A percentile compares a stretch with the other conserved stretches of the same genome.
Evolutionary conservation across 2,888 invertebrate genomes (phyloP).

Genomic region (Leptopilina myrica): DNA sequence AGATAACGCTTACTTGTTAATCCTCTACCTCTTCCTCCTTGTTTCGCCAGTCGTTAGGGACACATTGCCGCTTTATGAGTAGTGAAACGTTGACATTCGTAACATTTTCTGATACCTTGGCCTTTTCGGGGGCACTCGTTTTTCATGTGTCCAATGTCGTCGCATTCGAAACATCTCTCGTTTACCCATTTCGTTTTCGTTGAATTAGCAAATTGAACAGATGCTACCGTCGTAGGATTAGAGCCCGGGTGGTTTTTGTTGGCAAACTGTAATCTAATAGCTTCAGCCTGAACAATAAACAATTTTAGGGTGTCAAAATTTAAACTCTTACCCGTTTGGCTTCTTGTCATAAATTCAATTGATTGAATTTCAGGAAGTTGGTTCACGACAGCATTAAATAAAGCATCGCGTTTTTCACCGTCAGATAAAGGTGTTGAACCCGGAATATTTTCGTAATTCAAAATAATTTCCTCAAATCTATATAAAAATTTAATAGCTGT

Average conservation of each 20-base stretch:
- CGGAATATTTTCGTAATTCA: constrained; percentile 47
- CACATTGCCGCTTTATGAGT: constrained; percentile 30
- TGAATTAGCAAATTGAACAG: constrained; percentile 1
- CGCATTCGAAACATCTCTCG: constrained; percentile 48
- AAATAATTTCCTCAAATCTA: constrained; percentile 51
- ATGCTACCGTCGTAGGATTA: neutral
- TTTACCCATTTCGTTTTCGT: neutral
- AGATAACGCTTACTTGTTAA: neutral
- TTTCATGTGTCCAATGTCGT: constrained; percentile 49
- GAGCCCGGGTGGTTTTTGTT: constrained; percentile 1
- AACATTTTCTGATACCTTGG: constrained; percentile 46
- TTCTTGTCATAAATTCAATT: constrained; percentile 41
- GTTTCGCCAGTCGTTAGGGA: constrained; percentile 31
- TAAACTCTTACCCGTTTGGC: constrained; percentile 40
- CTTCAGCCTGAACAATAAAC: constrained; percentile 7
- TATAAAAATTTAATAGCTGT: constrained; percentile 49
- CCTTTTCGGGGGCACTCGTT: constrained; percentile 47
- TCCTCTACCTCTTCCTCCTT: neutral
- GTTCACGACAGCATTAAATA: neutral
- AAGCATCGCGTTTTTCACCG: constrained; percentile 45
- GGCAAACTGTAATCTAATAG: constrained; percentile 16
- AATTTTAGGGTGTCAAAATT: constrained; percentile 46
- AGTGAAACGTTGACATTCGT: constrained; percentile 43
- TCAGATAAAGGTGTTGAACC: constrained; percentile 40
- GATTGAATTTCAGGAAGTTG: too few relatives aligned